Evolutionary conservation across 2,113 vertebrate species (phyloP).

Genomic region (Irena cyanogastra): DNA sequence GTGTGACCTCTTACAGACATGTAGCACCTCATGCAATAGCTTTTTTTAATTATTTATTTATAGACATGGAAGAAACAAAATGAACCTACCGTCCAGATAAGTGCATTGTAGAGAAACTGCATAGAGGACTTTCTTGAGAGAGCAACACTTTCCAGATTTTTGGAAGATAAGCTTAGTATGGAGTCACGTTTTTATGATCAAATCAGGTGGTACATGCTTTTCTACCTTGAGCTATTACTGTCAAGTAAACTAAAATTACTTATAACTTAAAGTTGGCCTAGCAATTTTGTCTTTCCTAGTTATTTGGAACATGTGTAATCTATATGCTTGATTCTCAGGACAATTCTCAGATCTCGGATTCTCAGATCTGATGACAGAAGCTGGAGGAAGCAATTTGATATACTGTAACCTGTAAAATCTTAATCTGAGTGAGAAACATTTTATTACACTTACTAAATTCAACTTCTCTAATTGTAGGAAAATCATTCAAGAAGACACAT

Average conservation of each 20-base stretch:
- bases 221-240: not conserved
- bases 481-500: not conserved
- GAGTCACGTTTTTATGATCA: not conserved
- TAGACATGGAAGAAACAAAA: not conserved
- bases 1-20: not conserved
- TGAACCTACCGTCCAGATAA: not conserved
- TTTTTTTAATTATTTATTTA: slow-evolving; percentile 42
- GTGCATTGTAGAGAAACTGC: not conserved
- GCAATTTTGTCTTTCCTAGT: not conserved
- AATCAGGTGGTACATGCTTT: not conserved
- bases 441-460: not conserved
- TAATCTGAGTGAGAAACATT: not conserved
- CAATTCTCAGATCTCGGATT: too few species aligned
- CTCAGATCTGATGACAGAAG: not conserved
- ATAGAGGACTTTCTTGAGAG: not conserved
- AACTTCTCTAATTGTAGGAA: not conserved
- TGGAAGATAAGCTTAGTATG: not conserved
- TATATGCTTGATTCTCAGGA: not conserved
- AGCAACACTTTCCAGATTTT: not conserved
- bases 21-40: not conserved
- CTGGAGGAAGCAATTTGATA: not conserved
- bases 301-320: not conserved
- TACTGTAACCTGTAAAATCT: not conserved
- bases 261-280: not conserved
- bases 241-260: not conserved